Conservation (phyloP, 1,140 invertebrate species). For the Pogonomyrmex californicus region DNA sequence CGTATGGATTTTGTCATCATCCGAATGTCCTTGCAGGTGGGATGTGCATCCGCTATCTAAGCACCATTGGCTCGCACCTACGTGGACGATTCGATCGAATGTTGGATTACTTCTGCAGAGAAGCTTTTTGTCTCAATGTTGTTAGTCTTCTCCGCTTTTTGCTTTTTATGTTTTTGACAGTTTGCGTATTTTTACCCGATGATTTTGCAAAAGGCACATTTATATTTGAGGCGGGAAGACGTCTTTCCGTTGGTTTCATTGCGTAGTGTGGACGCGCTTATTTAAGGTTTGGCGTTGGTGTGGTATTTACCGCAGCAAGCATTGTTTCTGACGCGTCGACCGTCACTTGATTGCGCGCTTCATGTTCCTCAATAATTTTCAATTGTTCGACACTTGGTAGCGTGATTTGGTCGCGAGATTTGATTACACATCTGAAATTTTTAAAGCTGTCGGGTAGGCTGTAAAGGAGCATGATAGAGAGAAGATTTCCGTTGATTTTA, state of each 20-base stretch:
- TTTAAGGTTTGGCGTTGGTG: fast-evolving
- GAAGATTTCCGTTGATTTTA: background rate
- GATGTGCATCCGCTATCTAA: conserved; percentile 39
- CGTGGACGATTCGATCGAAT: fast-evolving
- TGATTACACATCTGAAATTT: conserved; percentile 2
- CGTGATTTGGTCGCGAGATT: background rate
- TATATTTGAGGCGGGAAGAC: background rate
- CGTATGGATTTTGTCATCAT: background rate
- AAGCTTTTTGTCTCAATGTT: background rate
- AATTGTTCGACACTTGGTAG: background rate
- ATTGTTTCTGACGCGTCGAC: background rate
- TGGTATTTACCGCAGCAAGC: background rate
- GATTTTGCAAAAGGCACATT: conserved; percentile 23
- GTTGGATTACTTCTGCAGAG: background rate
- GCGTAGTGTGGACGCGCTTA: fast-evolving
- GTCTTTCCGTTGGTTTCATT: background rate
- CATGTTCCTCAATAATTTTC: background rate
- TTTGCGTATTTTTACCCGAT: background rate
- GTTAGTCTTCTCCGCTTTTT: background rate
- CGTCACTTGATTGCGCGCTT: background rate
- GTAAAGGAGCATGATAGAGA: background rate
- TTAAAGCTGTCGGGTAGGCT: background rate
- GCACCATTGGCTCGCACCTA: background rate
- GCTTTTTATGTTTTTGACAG: background rate
- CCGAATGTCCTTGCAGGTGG: background rate